phyloP scores from a whole-genome alignment of 2,113 vertebrate species.

The Cyprinodon tularosa region DNA sequence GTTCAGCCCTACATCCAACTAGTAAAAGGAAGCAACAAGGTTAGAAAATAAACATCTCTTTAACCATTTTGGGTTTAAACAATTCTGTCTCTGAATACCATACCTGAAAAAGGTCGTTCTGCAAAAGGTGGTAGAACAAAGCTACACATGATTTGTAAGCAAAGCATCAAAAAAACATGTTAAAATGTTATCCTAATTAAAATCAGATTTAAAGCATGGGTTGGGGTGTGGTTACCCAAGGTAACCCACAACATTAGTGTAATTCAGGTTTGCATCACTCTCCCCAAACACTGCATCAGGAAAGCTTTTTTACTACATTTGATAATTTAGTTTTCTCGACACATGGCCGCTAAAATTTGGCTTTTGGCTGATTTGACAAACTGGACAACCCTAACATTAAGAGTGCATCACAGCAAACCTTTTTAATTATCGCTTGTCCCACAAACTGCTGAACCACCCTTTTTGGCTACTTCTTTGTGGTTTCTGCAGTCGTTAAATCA shows the following conservation, averaged over 20 bases:
- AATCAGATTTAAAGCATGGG: not conserved
- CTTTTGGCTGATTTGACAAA: not conserved
- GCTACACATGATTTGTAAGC: not conserved
- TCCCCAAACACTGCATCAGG: too few relatives aligned
- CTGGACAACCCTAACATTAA: not conserved
- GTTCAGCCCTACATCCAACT: not conserved
- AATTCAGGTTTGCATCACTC: too few relatives aligned
- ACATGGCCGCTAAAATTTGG: slow-evolving; percentile 1
- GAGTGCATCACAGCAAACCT: not conserved
- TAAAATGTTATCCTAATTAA: not conserved
- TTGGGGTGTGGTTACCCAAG: too few relatives aligned
- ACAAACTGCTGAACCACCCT: not conserved
- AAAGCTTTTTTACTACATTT: too few relatives aligned
- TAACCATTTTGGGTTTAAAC: not conserved
- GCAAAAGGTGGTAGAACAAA: not conserved
- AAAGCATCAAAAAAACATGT: not conserved
- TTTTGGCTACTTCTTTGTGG: not conserved
- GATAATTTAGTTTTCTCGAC: not conserved
- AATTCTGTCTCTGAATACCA: not conserved
- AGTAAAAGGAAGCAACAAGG: not conserved
- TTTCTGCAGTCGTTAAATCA: slow-evolving; percentile 29
- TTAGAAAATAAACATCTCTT: not conserved
- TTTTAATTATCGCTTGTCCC: not conserved
- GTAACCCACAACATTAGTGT: too few relatives aligned
- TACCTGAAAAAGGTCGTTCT: not conserved